A percentile compares a stretch with the other conserved stretches of the same genome.
phyloP scores from a whole-genome alignment of 2,113 vertebrate genomes.

The Origma solitaria region DNA sequence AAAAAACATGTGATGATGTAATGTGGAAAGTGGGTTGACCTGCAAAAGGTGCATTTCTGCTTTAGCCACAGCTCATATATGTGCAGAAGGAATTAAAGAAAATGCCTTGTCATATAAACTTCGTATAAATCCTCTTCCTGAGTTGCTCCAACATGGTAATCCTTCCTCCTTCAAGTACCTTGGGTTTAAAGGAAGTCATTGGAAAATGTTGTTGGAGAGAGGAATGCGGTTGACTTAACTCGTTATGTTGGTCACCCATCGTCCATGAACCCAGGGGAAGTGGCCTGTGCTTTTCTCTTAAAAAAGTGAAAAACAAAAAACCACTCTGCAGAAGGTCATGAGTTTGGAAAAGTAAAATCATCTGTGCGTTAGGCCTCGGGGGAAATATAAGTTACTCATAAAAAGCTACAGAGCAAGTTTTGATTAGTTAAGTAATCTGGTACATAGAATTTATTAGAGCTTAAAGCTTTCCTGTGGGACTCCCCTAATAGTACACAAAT shows the following conservation, averaged over 20 bases:
- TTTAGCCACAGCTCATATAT: neutral
- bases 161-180: neutral
- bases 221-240: neutral
- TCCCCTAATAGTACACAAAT: conserved; percentile 8
- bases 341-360: neutral
- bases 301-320: neutral
- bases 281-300: neutral
- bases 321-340: neutral
- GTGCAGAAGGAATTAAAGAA: neutral
- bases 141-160: neutral
- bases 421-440: conserved; percentile 44
- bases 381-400: conserved; percentile 36
- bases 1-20: neutral
- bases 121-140: neutral
- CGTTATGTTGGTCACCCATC: neutral
- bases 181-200: neutral
- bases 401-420: conserved; percentile 46
- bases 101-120: neutral
- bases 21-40: neutral
- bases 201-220: neutral
- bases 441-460: conserved; percentile 37
- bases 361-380: neutral
- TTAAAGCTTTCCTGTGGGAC: conserved; percentile 30
- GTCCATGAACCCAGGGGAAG: neutral
- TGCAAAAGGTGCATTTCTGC: neutral